Evolutionary conservation across 2,797 vertebrate species (phyloP), one percentile per base, ranked within the genome.

Genomic region (Florisuga fusca): DNA sequence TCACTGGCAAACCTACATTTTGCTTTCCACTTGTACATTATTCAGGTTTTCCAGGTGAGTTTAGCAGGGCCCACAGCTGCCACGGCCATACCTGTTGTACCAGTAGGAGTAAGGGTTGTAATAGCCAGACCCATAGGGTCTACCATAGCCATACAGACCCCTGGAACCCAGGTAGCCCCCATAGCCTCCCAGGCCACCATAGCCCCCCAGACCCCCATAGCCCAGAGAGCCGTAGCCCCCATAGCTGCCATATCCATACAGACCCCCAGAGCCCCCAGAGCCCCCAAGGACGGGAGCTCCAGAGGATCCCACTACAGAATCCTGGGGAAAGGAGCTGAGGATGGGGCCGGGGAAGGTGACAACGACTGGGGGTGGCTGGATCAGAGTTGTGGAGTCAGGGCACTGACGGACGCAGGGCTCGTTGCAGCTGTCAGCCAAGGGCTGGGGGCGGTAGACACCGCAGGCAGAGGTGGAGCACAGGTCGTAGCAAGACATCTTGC

Each of bases 21-120:
- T 41, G 9, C 13, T 67, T 78, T 55, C 22, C 31, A 9, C 34
- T 64, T 21, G 8, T 8, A 15, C 15, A 7, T 14, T n/a, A 21
- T 26, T 67, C 53, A 4, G 43, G 12, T 15, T 50, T 82, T 57
- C 36, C 10, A 61, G 2, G 2, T 8, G 31, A 5, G 5, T 29
- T 89, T 27, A 96, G 27, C 87, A 95, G 66, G 76, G 80, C 14
- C 92, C 6, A 0, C 89, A 84, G 79, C 9, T 48, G 38, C 92
- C 91, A 26, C 6, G 71, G 43, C 6, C 2, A 8, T 88, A 68
- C 23, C 80, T 53, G 69, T 17, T 27, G 18, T 23, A 25, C 74
- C 80, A n/a, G 68, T n/a, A 80, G 33, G 84, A 55, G 55, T 61
- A 80, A 22, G 92, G 88, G 74, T 4, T 84, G 58, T 38, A 84